Evolutionary conservation across 2,888 invertebrate genomes (phyloP), one percentile per base, ranked within the genome.

Genomic region (Baronia brevicornis): DNA sequence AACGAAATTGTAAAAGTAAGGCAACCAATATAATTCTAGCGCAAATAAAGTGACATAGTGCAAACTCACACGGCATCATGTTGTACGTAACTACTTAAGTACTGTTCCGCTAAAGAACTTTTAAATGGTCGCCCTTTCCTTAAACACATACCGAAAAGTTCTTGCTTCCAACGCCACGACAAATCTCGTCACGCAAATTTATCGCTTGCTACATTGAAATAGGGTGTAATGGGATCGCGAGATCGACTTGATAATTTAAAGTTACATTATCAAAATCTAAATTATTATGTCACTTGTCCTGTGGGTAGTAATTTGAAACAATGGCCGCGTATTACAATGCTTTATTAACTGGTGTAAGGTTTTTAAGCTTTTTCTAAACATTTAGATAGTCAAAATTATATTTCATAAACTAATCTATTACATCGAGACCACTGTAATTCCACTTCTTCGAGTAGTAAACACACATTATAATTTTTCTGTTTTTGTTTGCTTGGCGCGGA

Each of bases 221-320:
- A 65, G 48, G 44, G 53, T 43, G 39, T 14, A 53, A 40, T 27
- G 24, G 24, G 28, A 27, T 38, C 30, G 32, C 14, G 26, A 43
- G 32, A 39, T 41, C 26, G 33, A 13, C 24, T 9, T 20, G 39
- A 44, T 46, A 38, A 38, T 19, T 33, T 28, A 28, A 30, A 39
- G 7, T 21, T 30, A 26, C 39, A 51, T 50, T 54, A 55, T 56
- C 50, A 60, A 61, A 59, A 64, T 60, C 55, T 51, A 60, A 66
- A 70, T 70, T 68, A 70, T 57, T 60, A 63, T 64, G 66, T 72
- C 67, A 62, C 68, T 61, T 51, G 30, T 41, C 31, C 33, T 33
- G 34, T 10, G 27, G 28, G 33, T 24, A 30, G 25, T 39, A 35
- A 41, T 30, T 35, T 38, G 23, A 33, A 29, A 28, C 18, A 23